Percentiles rank a stretch among this genome's conserved stretches.
These are phyloP conservation scores for Syrphus vitripennis DNA, from an alignment of 2,888 invertebrate genomes.

Conservation along the genomic window DNA sequence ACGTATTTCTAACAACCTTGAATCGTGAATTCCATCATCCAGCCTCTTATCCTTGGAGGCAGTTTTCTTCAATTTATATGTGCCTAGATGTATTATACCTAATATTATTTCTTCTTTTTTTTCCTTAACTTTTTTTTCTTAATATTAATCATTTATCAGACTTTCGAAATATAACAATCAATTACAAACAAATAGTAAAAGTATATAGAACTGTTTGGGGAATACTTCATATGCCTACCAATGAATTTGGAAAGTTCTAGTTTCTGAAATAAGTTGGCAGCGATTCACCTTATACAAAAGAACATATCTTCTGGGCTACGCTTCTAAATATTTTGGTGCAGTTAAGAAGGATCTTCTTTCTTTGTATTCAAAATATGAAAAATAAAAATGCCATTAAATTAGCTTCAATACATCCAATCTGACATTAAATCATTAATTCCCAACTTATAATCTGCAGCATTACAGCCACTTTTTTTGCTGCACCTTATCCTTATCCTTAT, in stretches of 20 bases:
- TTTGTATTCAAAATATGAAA: no score
- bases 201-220: background rate
- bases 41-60: background rate
- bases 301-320: no score
- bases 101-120: background rate
- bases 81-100: no score
- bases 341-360: no score
- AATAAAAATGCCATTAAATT: background rate
- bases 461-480: background rate
- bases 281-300: no score
- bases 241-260: no score
- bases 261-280: no score
- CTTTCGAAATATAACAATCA: conserved; percentile 14
- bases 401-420: background rate
- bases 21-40: conserved; percentile 2
- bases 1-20: background rate
- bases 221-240: no score
- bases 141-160: conserved; percentile 23
- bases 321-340: no score
- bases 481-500: conserved; percentile 9
- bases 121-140: background rate
- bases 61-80: background rate
- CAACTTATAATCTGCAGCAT: background rate
- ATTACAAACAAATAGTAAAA: background rate
- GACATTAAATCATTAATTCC: background rate